phyloP scores from a whole-genome alignment of 2,797 vertebrate genomes.

The Danio kyathit region DNA sequence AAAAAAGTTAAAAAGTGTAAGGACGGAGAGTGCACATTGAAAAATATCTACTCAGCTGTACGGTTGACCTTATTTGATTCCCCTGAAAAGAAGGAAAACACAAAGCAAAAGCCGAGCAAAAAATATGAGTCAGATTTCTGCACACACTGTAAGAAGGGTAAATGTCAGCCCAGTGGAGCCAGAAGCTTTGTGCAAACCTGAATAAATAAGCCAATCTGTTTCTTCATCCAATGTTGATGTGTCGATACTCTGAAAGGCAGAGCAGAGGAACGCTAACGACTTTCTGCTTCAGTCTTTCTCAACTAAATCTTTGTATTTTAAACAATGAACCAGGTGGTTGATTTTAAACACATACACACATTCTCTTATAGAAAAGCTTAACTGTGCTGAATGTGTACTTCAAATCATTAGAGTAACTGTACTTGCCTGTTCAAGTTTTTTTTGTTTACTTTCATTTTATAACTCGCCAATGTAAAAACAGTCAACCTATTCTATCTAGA shows the following conservation, averaged over 20 bases:
- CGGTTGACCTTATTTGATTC: constrained; percentile 38
- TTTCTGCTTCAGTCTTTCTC: constrained; percentile 25
- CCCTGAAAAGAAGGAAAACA: constrained; percentile 20
- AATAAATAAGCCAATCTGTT: constrained; percentile 56
- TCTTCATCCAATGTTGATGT: constrained; percentile 23
- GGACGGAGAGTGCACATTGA: neutral
- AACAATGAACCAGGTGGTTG: neutral
- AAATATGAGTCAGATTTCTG: constrained; percentile 25
- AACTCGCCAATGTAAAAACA: too few relatives aligned
- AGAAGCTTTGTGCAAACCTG: constrained; percentile 38
- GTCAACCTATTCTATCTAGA: too few relatives aligned
- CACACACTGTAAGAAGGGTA: constrained; percentile 35
- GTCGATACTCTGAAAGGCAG: constrained; percentile 17
- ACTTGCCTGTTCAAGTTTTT: too few relatives aligned
- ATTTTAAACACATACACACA: neutral
- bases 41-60: constrained; percentile 14
- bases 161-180: constrained; percentile 37
- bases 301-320: constrained; percentile 35
- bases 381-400: neutral
- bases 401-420: neutral
- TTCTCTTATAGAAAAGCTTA: neutral
- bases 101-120: constrained; percentile 4
- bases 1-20: neutral
- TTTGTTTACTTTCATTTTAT: too few relatives aligned
- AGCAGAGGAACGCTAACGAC: constrained; percentile 27